These are phyloP conservation scores for Anas bernieri DNA, from an alignment of 2,797 vertebrate genomes.

Conservation along the genomic window DNA sequence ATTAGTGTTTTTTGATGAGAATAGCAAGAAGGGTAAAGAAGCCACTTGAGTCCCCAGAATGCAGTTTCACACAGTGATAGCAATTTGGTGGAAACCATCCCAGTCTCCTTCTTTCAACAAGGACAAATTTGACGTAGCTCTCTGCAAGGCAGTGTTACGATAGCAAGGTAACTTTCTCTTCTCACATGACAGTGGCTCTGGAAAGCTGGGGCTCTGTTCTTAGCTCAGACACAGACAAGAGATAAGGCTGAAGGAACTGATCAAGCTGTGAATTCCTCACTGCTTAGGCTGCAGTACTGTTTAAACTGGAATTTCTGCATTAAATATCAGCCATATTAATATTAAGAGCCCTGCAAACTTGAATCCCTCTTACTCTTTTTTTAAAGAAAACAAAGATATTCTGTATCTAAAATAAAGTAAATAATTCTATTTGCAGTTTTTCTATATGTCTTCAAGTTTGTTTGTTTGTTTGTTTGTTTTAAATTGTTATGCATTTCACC, in stretches of 20 bases:
- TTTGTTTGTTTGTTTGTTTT: not conserved
- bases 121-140: not conserved
- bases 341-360: not conserved
- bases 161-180: not conserved
- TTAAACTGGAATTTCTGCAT: not conserved
- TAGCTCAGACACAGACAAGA: not conserved
- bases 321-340: not conserved
- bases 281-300: not conserved
- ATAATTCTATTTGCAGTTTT: not conserved
- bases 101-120: not conserved
- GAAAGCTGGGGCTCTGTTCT: not conserved
- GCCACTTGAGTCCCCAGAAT: not conserved
- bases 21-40: not conserved
- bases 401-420: not conserved
- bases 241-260: conserved; percentile 8
- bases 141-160: not conserved
- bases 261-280: conserved; percentile 13
- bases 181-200: not conserved
- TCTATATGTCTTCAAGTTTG: not conserved
- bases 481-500: not conserved
- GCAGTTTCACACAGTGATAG: not conserved
- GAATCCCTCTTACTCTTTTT: not conserved
- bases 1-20: not conserved
- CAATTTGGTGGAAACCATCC: not conserved
- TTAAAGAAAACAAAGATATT: not conserved